These are phyloP conservation scores for Lates calcarifer DNA, from an alignment of 2,113 vertebrate genomes.

Conservation along the genomic window DNA sequence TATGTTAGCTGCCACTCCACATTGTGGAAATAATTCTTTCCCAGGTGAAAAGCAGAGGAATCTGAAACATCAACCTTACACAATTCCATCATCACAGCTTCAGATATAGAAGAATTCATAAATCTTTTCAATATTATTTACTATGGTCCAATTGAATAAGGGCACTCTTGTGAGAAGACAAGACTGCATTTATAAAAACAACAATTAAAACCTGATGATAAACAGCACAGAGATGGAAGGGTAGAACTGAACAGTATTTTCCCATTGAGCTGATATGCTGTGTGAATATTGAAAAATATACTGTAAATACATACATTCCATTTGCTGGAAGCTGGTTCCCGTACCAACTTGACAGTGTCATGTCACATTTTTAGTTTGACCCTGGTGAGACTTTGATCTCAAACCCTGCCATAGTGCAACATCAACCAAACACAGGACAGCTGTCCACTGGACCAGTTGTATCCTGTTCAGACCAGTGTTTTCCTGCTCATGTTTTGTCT, in stretches of 20 bases:
- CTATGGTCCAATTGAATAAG: background rate
- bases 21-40: slow-evolving; percentile 4
- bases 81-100: background rate
- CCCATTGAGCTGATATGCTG: background rate
- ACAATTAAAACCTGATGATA: background rate
- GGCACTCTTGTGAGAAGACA: background rate
- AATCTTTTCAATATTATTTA: background rate
- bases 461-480: background rate
- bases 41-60: slow-evolving; percentile 6
- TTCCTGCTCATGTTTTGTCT: background rate
- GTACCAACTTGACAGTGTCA: slow-evolving; percentile 33
- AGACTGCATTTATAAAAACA: background rate
- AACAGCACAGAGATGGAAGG: background rate
- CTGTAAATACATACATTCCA: slow-evolving; percentile 8
- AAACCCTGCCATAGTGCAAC: background rate
- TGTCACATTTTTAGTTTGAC: background rate
- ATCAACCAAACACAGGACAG: background rate
- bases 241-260: background rate
- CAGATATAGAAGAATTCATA: background rate
- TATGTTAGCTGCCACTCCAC: slow-evolving; percentile 46
- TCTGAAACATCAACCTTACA: background rate
- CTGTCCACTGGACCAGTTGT: background rate
- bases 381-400: slow-evolving; percentile 5
- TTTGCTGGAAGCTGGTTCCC: background rate
- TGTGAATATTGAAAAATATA: slow-evolving; percentile 3